Evolutionary conservation across 2,113 vertebrate species (phyloP), one percentile per base, ranked within the genome.

Genomic region (Pituophis catenifer): DNA sequence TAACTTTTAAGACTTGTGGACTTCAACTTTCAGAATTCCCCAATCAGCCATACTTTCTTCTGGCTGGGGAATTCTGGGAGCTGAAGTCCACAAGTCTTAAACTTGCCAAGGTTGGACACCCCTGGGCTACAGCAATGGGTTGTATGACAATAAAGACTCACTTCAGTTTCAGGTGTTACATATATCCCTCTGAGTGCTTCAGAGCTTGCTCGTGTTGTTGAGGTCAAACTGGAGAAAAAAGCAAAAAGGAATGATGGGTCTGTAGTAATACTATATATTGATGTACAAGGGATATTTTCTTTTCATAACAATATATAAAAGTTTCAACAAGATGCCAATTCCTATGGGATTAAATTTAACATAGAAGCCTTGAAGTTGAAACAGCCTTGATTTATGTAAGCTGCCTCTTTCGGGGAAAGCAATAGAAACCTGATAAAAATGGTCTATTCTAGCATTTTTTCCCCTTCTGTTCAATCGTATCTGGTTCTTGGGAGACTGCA

Each of bases 151-250:
- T 91, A 81, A 2, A 33, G 92, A 96, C 97, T 98, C 97, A 99
- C 99, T 97, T 99, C 99, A 2, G 97, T 98, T 95, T 99, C 98
- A 0, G 98, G 98, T 93, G 98, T 96, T 91, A 97, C 98, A 21
- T 98, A 98, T 96, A 97, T 98, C 86, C 99, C 99, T 91, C 97
- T 95, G 96, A 99, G 97, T 0, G 99, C 99, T 3, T 99, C 98
- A 15, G 99, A 99, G 96, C 98, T 99, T 12, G 99, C 97, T 87
- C 98, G 98, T n/a, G 99, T 99, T 52, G 99, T 99, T 19, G 99
- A 99, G 0, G 98, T 99, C 97, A 99, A 97, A 96, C 99, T 99
- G 96, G 91, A 96, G 91, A 48, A 95, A 38, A 21, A 96, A 94
- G 91, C 86, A 96, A 89, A 94, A 91, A 86, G 88, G 94, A 91